These are phyloP conservation scores for Thecocarcelia acutangulata DNA, from an alignment of 2,888 invertebrate species.

Conservation along the genomic window DNA sequence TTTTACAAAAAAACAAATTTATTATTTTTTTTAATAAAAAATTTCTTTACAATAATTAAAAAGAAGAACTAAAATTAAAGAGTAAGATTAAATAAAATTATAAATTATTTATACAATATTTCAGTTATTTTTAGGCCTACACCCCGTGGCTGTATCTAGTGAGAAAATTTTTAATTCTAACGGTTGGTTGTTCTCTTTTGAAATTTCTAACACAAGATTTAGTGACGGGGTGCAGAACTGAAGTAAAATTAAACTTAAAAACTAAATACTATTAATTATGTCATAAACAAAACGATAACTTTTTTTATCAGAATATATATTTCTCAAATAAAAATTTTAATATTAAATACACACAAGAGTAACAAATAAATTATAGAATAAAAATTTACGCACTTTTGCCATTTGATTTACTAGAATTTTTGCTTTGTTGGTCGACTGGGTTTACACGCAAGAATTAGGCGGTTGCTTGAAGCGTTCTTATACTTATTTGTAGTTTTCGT, in stretches of 20 bases:
- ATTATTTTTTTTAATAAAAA: slow-evolving; percentile 35
- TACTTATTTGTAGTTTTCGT: not conserved
- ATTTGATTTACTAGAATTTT: slow-evolving; percentile 42
- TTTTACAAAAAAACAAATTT: slow-evolving; percentile 40
- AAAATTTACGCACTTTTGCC: slow-evolving; percentile 58
- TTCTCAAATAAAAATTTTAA: slow-evolving; percentile 75
- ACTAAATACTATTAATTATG: slow-evolving; percentile 24
- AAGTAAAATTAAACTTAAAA: slow-evolving; percentile 39
- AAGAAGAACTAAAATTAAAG: slow-evolving; percentile 8
- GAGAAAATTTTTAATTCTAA: too few species aligned
- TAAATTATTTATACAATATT: slow-evolving; percentile 42
- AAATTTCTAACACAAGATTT: too few species aligned
- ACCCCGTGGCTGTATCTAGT: too few species aligned
- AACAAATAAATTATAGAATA: slow-evolving; percentile 30
- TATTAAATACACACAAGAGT: slow-evolving; percentile 53
- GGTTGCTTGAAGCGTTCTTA: not conserved
- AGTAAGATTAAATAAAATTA: slow-evolving; percentile 7
- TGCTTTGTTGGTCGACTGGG: not conserved
- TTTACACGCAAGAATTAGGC: not conserved
- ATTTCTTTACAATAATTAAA: slow-evolving; percentile 20
- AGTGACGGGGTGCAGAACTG: not conserved
- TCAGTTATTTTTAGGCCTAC: not conserved
- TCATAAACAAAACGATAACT: slow-evolving; percentile 9
- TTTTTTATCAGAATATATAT: slow-evolving; percentile 41
- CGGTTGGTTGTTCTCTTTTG: too few species aligned